Conservation (phyloP, 2,113 vertebrate genomes). For the Leptosomus discolor region DNA sequence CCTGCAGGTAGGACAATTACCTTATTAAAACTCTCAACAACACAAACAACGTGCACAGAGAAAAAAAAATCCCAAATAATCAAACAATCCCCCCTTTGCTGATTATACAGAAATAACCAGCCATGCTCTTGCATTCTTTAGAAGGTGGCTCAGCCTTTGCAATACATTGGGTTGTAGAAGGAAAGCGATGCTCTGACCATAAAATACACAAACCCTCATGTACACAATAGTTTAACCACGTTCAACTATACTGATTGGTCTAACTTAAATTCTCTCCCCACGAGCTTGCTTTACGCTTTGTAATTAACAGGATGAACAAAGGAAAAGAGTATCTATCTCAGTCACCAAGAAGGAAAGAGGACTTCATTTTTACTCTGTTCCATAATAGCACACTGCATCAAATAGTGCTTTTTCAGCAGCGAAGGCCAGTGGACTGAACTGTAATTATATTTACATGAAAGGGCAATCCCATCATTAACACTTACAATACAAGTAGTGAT, state of each 20-base stretch:
- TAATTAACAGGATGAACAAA: not conserved
- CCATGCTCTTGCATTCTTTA: not conserved
- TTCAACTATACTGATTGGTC: not conserved
- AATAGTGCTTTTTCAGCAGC: conserved; percentile 44
- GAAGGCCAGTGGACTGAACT: not conserved
- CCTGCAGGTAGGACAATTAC: not conserved
- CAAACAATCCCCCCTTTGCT: not conserved
- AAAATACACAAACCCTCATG: not conserved
- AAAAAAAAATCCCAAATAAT: not conserved
- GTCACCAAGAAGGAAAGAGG: not conserved
- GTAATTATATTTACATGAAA: conserved; percentile 14
- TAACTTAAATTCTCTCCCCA: not conserved
- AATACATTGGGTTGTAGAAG: not conserved
- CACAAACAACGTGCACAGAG: not conserved
- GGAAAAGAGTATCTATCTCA: not conserved
- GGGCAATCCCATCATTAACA: conserved; percentile 30
- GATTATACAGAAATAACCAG: not conserved
- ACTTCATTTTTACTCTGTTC: not conserved
- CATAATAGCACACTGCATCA: conserved; percentile 11
- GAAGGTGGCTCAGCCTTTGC: not conserved
- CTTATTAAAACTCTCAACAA: not conserved
- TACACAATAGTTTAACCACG: not conserved
- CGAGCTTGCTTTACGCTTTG: not conserved
- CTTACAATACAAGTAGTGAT: conserved; percentile 26
- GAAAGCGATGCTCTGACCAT: not conserved